Base-by-base conservation (phyloP, 2,888 invertebrate species). In the Agrochola lota region DNA sequence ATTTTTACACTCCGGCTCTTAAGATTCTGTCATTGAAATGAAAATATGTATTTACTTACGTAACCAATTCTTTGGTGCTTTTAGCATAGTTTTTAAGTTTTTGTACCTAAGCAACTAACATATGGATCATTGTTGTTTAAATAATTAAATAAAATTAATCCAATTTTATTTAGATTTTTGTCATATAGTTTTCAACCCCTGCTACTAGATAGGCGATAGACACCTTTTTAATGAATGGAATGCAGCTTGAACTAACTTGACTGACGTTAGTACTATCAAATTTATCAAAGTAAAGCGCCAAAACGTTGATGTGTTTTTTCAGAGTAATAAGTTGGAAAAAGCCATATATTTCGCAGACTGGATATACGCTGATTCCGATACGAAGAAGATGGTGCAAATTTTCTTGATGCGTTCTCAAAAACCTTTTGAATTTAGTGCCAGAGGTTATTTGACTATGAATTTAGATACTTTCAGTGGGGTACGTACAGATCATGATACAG, bases 381-480 rank as follows among this genome's bases (percentile, higher is more conserved):
- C 92, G 0, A 95, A 95, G 78, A 93, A 88, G 63, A 92, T 93
- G 74, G 75, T 96, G 43, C 74, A 92, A 0, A 92, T 96, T 81
- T 90, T 95, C 26, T 90, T 96, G 80, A 90, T 92, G 78, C 89
- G 95, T 17, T 91, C 93, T 0, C 96, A 95, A 82, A 95, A 92
- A 69, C 95, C 96, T 0, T 93, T 96, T n/a, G 87, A 82, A 64
- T 89, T 94, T 15, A 94, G 94, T 12, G 96, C 94, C 0, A 95
- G 93, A n/a, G 94, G 94, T 8, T 95, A 92, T 66, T 76, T 94
- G 12, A 90, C 85, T 17, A 96, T 96, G 95, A 94, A 96, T 83
- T 92, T 96, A 77, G 90, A 92, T 70, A 95, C 95, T 9, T 95
- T 94, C 69, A 91, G 94, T 62, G 88, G 90, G n/a, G 96, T 96